phyloP scores from a whole-genome alignment of 2,888 invertebrate species.

The Lithophane socia region DNA sequence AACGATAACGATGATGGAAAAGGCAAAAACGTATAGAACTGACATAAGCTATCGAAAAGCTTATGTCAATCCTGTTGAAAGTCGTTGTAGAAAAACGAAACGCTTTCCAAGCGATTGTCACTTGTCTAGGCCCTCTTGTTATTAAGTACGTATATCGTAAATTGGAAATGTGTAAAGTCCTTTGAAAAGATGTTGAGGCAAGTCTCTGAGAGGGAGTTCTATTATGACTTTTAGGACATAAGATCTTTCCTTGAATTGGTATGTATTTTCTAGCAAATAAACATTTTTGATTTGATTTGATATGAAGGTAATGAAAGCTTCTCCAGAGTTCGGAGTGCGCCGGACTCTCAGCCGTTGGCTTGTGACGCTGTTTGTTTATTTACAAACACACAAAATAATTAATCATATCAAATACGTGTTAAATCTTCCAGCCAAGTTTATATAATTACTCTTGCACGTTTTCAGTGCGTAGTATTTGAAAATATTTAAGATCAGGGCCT shows the following conservation, averaged over 20 bases:
- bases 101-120: too few relatives aligned
- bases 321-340: neutral
- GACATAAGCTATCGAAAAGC: too few relatives aligned
- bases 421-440: constrained; percentile 21
- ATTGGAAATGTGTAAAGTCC: neutral
- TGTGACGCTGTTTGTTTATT: constrained; percentile 20
- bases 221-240: too few relatives aligned
- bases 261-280: too few relatives aligned
- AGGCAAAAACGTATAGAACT: too few relatives aligned
- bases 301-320: neutral
- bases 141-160: too few relatives aligned
- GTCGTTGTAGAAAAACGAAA: too few relatives aligned
- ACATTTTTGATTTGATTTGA: too few relatives aligned
- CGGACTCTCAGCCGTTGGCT: neutral
- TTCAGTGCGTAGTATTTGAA: constrained; percentile 1
- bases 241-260: too few relatives aligned
- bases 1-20: too few relatives aligned
- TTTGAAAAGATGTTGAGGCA: neutral
- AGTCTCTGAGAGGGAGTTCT: neutral
- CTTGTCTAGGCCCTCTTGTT: too few relatives aligned
- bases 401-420: constrained; percentile 23
- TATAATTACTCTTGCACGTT: constrained; percentile 1
- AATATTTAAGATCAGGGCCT: neutral
- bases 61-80: too few relatives aligned
- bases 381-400: constrained; percentile 25